Conservation (phyloP, 2,113 vertebrate genomes). For the Rhadina sibilatrix region DNA sequence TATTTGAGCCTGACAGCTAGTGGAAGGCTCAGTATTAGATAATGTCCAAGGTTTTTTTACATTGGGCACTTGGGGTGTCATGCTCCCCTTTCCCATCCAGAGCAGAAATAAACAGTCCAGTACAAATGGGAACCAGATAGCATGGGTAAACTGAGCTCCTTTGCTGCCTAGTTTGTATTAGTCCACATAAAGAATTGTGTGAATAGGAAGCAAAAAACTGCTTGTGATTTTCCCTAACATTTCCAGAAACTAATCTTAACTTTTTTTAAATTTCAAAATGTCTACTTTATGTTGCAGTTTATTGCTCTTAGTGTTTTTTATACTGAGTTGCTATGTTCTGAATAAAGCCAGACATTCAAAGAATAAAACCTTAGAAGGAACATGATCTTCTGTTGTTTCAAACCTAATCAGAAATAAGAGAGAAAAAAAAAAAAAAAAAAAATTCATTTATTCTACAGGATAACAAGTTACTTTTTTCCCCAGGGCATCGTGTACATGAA, state of each 20-base stretch:
- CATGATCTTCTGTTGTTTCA: not conserved
- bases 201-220: not conserved
- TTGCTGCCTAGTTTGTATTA: not conserved
- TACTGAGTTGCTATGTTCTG: not conserved
- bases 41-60: rapidly evolving
- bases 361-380: not conserved
- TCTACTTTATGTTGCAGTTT: not conserved
- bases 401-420: not conserved
- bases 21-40: not conserved
- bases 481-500: not conserved
- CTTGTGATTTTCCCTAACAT: not conserved
- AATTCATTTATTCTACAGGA: not conserved
- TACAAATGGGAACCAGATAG: not conserved
- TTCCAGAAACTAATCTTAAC: not conserved
- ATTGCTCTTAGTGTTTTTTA: not conserved
- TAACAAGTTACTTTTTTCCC: not conserved
- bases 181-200: not conserved
- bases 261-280: not conserved
- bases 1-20: not conserved
- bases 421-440: not conserved
- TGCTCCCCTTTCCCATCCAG: not conserved
- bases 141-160: not conserved
- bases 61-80: not conserved
- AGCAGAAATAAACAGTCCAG: not conserved
- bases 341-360: not conserved